phyloP scores from a whole-genome alignment of 2,888 invertebrate species.

The Ectemnius cavifrons region DNA sequence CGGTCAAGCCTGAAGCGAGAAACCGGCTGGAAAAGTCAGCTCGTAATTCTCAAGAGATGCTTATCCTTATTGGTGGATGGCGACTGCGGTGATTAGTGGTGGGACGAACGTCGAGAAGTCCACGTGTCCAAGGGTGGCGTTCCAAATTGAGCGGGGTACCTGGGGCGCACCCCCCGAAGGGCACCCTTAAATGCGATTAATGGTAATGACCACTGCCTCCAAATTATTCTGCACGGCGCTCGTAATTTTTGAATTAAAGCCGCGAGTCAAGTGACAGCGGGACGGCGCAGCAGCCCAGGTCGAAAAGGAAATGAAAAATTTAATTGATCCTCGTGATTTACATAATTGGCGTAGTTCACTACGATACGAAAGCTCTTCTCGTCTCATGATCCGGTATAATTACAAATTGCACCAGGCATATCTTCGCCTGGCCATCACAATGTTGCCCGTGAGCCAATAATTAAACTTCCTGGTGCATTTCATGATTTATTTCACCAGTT shows the following conservation, averaged over 20 bases:
- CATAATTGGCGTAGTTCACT: constrained; percentile 58
- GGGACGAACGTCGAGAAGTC: constrained; percentile 34
- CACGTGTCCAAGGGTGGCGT: constrained; percentile 54
- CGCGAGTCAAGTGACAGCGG: constrained; percentile 10
- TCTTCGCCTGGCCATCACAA: constrained; percentile 21
- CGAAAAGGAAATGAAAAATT: constrained; percentile 29
- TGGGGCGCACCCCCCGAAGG: constrained; percentile 51
- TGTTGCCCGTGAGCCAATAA: constrained; percentile 9
- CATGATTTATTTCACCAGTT: background rate
- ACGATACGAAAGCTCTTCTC: constrained; percentile 35
- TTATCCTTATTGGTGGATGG: constrained; percentile 56
- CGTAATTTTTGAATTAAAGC: constrained; percentile 55
- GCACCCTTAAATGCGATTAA: constrained; percentile 39
- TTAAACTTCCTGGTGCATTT: constrained; percentile 11
- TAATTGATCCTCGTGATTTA: constrained; percentile 55
- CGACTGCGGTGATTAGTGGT: constrained; percentile 58
- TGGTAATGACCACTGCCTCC: constrained; percentile 52
- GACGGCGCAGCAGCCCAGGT: background rate
- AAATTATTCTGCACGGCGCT: constrained; percentile 42
- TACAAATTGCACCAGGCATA: constrained; percentile 33
- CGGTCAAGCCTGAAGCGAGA: background rate
- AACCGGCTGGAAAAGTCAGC: constrained; percentile 26
- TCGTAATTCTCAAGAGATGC: constrained; percentile 49
- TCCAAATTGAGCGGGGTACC: constrained; percentile 53
- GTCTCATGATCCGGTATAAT: constrained; percentile 40